Conservation (phyloP, 2,888 invertebrate species). For the Cantharis flavilabris region DNA sequence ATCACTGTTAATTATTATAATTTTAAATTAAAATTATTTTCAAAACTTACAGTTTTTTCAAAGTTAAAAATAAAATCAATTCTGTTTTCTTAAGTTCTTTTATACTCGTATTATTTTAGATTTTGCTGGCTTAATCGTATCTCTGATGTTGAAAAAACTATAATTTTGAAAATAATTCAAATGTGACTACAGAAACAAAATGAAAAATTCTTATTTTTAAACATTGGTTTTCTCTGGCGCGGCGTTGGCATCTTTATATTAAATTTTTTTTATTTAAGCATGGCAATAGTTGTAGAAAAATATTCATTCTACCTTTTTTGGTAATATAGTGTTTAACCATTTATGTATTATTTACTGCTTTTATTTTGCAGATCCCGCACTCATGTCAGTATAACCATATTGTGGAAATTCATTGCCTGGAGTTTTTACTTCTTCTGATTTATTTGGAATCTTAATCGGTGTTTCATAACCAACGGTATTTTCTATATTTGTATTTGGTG, state of each 20-base stretch:
- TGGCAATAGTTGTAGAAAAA: neutral
- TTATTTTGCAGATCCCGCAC: conserved; percentile 25
- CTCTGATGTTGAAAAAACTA: too few relatives aligned
- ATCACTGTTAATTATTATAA: too few relatives aligned
- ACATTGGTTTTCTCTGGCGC: neutral
- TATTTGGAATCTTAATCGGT: conserved; percentile 47
- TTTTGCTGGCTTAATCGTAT: too few relatives aligned
- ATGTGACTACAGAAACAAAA: neutral
- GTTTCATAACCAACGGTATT: conserved; percentile 48
- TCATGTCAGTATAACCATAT: conserved; percentile 53
- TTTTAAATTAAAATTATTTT: too few relatives aligned
- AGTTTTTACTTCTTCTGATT: conserved; percentile 37
- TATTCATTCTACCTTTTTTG: neutral
- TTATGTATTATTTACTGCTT: neutral
- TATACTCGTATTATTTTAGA: too few relatives aligned
- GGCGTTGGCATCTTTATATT: neutral
- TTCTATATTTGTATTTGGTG: conserved; percentile 17
- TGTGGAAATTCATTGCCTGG: conserved; percentile 50
- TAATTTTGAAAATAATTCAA: neutral
- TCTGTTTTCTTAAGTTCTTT: too few relatives aligned
- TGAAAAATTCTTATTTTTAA: neutral
- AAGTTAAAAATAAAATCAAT: too few relatives aligned
- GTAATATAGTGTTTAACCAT: too few relatives aligned
- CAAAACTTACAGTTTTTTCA: too few relatives aligned
- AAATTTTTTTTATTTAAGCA: neutral